Evolutionary conservation across 2,888 invertebrate species (phyloP).

Genomic region (Zelleria hepariella): DNA sequence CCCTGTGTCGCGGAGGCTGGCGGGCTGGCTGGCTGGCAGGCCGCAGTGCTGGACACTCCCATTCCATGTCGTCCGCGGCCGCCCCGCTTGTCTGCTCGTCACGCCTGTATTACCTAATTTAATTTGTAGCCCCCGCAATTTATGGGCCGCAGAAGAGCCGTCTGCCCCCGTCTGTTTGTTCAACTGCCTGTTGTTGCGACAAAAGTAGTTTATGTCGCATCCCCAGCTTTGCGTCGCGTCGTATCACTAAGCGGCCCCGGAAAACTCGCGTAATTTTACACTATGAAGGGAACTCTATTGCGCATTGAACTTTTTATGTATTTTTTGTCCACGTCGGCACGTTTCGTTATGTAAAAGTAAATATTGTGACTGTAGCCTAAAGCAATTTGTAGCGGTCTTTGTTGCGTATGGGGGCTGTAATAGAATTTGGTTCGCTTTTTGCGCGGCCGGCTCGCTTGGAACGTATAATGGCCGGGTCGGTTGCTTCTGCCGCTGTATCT

Average conservation of each 20-base stretch:
- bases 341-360: slow-evolving; percentile 51
- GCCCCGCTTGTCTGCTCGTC: slow-evolving; percentile 61
- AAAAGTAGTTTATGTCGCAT: slow-evolving; percentile 21
- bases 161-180: slow-evolving; percentile 46
- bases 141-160: slow-evolving; percentile 58
- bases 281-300: not conserved
- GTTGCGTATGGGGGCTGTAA: slow-evolving; percentile 69
- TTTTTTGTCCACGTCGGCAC: slow-evolving; percentile 28
- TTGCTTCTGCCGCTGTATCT: slow-evolving; percentile 66
- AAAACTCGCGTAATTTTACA: not conserved
- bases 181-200: slow-evolving; percentile 14
- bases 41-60: slow-evolving; percentile 47
- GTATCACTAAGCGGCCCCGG: not conserved
- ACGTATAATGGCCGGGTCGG: slow-evolving; percentile 60
- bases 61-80: slow-evolving; percentile 58
- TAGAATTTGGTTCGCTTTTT: slow-evolving; percentile 71
- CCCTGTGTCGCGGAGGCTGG: slow-evolving; percentile 20
- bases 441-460: slow-evolving; percentile 46
- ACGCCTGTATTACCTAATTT: slow-evolving; percentile 68
- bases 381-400: slow-evolving; percentile 71
- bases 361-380: slow-evolving; percentile 64
- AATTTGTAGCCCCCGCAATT: slow-evolving; percentile 67
- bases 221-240: not conserved
- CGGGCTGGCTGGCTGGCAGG: slow-evolving; percentile 10
- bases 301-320: not conserved